A percentile compares a stretch with the other conserved stretches of the same genome.
Conservation (phyloP, 2,888 invertebrate species). For the Harpalus rubripes region DNA sequence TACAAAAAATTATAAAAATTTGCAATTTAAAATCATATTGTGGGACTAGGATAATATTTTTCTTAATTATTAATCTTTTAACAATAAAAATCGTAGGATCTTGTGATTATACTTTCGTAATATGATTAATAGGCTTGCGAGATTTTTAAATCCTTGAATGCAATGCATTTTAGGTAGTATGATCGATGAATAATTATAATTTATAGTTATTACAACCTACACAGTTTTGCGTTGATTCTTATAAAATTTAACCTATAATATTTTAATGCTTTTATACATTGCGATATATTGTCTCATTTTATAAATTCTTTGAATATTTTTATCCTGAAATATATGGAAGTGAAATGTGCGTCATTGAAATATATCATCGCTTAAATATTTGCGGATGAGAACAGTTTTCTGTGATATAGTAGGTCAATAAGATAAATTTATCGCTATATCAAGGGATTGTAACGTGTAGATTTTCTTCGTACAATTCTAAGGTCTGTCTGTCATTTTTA, state of each 20-base stretch:
- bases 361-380: not conserved
- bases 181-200: constrained; percentile 31
- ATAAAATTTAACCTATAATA: not conserved
- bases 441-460: not conserved
- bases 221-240: constrained; percentile 17
- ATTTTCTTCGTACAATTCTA: not conserved
- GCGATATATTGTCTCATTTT: not conserved
- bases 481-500: not conserved
- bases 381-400: not conserved
- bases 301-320: not conserved
- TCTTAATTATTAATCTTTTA: constrained; percentile 41
- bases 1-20: not conserved
- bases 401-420: not conserved
- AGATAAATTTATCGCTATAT: not conserved
- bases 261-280: too few relatives aligned
- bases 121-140: constrained; percentile 9
- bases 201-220: constrained; percentile 38
- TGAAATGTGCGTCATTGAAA: not conserved
- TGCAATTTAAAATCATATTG: not conserved
- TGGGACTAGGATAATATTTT: not conserved
- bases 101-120: constrained; percentile 17
- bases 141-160: constrained; percentile 33
- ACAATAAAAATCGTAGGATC: constrained; percentile 40
- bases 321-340: not conserved
- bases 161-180: constrained; percentile 24